Conservation (phyloP, 2,888 invertebrate genomes). For the Dynastes tityus region DNA sequence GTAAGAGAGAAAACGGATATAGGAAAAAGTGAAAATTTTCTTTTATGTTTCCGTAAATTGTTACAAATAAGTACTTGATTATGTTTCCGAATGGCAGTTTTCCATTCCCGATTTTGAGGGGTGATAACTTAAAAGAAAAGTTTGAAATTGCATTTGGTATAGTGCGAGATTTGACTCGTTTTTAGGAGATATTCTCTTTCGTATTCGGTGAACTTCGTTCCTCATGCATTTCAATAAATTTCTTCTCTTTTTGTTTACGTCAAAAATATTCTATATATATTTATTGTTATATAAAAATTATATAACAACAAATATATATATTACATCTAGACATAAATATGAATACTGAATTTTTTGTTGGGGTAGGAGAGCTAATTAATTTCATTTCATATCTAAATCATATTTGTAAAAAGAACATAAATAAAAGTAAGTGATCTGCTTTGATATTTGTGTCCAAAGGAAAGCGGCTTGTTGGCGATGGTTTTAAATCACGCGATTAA, state of each 20-base stretch:
- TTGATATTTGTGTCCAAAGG: too few relatives aligned
- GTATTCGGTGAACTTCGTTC: conserved; percentile 25
- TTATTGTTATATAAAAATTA: too few relatives aligned
- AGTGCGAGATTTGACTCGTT: conserved; percentile 34
- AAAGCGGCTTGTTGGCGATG: too few relatives aligned
- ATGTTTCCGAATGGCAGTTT: conserved; percentile 43
- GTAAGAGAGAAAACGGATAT: conserved; percentile 36
- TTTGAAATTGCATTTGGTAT: conserved; percentile 41
- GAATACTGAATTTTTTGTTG: too few relatives aligned
- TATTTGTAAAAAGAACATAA: too few relatives aligned
- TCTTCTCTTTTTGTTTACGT: neutral
- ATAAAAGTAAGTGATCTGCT: too few relatives aligned
- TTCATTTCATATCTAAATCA: too few relatives aligned
- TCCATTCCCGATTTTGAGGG: conserved; percentile 40
- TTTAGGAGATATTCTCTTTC: conserved; percentile 21
- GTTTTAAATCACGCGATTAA: too few relatives aligned
- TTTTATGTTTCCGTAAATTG: conserved; percentile 46
- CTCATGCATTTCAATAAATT: neutral
- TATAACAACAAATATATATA: too few relatives aligned
- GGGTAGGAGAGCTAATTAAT: too few relatives aligned
- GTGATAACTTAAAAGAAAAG: conserved; percentile 44
- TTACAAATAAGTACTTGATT: conserved; percentile 46
- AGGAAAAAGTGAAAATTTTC: conserved; percentile 43
- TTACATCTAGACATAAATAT: too few relatives aligned
- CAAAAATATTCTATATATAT: neutral